Conservation (phyloP, 2,113 vertebrate species). For the Phrynosoma blainvillii region DNA sequence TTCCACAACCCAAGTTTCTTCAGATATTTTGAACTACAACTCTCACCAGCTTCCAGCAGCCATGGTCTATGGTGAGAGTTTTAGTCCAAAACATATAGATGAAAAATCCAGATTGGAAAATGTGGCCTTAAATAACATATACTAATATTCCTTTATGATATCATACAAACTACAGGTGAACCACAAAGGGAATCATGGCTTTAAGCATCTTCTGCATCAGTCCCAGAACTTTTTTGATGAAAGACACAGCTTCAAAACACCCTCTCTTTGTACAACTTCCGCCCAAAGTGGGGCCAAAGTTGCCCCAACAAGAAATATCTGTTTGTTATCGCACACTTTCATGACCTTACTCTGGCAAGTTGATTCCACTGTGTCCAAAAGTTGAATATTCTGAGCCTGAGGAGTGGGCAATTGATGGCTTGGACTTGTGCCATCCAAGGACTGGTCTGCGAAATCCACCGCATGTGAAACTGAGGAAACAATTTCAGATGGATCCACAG, state of each 20-base stretch:
- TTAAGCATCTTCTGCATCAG: neutral
- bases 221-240: neutral
- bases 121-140: no score
- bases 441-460: conserved; percentile 12
- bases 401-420: neutral
- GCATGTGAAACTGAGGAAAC: neutral
- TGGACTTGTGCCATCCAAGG: neutral
- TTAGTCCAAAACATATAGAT: neutral
- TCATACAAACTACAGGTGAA: neutral
- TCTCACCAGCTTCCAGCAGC: neutral
- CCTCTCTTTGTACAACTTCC: neutral
- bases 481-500: conserved; percentile 31
- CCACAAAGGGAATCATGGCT: neutral
- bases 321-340: accelerated
- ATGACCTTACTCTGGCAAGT: conserved; percentile 51
- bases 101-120: neutral
- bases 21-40: neutral
- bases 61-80: neutral
- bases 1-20: no score
- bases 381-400: neutral
- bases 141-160: neutral
- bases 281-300: neutral
- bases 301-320: accelerated
- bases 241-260: neutral
- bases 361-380: neutral